Evolutionary conservation across 2,888 invertebrate genomes (phyloP).

Genomic region (Kryphioiulus occultus): DNA sequence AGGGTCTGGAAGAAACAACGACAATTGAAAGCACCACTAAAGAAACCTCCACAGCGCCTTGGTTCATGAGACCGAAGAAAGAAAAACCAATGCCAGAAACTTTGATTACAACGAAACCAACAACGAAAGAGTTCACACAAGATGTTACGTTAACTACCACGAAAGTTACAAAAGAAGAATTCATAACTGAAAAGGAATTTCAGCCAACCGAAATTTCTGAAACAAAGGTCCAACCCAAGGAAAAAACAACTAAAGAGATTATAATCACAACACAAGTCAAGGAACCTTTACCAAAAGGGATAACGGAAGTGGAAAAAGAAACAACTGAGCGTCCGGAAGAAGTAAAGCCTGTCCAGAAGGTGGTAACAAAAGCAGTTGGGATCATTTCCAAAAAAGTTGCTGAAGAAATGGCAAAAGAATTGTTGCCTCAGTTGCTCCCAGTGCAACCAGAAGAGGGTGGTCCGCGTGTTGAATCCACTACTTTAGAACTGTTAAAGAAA

Average conservation of each 20-base stretch:
- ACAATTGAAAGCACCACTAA: background rate
- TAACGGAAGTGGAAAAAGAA: background rate
- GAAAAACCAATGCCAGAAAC: background rate
- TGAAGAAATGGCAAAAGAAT: conserved; percentile 33
- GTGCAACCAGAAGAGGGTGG: background rate
- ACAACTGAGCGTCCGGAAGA: background rate
- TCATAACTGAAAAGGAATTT: conserved; percentile 55
- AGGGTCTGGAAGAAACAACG: conserved; percentile 17
- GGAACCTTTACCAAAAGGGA: background rate
- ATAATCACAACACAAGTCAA: conserved; percentile 44
- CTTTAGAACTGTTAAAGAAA: background rate
- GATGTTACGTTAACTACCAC: conserved; percentile 31
- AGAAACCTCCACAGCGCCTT: background rate
- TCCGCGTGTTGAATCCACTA: background rate
- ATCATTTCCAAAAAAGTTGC: conserved; percentile 42
- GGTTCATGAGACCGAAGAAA: background rate
- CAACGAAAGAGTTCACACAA: background rate
- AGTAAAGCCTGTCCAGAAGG: background rate
- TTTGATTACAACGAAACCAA: background rate
- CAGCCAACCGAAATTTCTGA: conserved; percentile 46
- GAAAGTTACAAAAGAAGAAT: conserved; percentile 39
- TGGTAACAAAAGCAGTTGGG: background rate
- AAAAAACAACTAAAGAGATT: conserved; percentile 54
- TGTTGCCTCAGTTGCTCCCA: background rate
- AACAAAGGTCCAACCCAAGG: conserved; percentile 43